These are phyloP conservation scores for Aythya fuligula DNA, from an alignment of 2,797 vertebrate genomes.

Conservation along the genomic window DNA sequence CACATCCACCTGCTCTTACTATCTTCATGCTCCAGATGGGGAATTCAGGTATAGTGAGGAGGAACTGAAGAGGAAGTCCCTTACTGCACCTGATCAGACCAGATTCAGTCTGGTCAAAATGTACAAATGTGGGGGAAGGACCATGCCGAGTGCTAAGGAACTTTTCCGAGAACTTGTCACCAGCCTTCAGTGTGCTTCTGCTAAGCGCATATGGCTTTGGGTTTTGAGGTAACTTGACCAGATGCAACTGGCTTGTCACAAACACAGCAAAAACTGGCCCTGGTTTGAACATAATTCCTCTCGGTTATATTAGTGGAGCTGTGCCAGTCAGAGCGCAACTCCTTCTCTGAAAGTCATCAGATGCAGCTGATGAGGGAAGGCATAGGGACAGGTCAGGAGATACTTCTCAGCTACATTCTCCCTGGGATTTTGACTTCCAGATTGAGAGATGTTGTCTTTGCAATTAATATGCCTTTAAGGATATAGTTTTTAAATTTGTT, in stretches of 20 bases:
- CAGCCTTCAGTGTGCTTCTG: background rate
- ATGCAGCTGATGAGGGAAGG: background rate
- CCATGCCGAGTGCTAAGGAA: background rate
- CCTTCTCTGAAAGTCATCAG: background rate
- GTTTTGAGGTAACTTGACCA: background rate
- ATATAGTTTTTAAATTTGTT: background rate
- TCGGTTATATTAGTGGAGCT: background rate
- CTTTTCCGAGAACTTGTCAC: background rate
- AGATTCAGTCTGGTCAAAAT: background rate
- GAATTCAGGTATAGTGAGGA: fast-evolving
- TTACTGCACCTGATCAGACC: background rate
- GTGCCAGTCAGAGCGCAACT: background rate
- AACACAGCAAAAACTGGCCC: background rate
- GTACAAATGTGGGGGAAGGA: background rate
- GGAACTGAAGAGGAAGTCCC: background rate
- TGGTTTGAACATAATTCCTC: background rate
- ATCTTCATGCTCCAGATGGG: background rate
- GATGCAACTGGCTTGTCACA: background rate
- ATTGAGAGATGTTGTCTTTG: background rate
- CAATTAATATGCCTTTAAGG: background rate
- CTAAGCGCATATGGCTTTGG: background rate
- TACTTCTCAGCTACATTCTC: background rate
- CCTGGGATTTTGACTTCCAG: background rate
- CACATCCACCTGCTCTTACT: no score
- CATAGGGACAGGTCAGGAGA: background rate